Conservation (phyloP, 2,797 vertebrate species). For the Numenius phaeopus region DNA sequence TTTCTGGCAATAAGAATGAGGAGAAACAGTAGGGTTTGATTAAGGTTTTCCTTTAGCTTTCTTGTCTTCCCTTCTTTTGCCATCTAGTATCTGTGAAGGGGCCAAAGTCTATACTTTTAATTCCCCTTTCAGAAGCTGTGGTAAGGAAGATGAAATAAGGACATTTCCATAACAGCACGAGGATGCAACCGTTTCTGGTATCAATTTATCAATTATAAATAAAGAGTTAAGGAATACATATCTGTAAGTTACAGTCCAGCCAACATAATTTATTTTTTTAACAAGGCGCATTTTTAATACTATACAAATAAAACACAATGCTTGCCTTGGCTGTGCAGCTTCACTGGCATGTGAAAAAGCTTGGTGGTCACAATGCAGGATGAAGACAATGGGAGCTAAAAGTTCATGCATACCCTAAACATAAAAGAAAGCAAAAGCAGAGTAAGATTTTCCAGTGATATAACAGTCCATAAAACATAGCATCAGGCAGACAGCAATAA, state of each 20-base stretch:
- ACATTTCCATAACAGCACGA: not conserved
- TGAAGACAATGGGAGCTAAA: conserved; percentile 95
- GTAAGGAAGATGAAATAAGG: not conserved
- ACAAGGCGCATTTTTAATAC: not conserved
- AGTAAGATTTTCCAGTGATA: not conserved
- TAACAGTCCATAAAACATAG: not conserved
- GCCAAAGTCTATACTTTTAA: not conserved
- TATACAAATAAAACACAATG: not conserved
- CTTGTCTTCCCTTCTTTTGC: not conserved
- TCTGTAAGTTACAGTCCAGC: not conserved
- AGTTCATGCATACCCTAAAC: conserved; percentile 97
- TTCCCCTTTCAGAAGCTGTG: not conserved
- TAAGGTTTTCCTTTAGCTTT: not conserved
- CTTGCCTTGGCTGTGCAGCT: conserved; percentile 93
- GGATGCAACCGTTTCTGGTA: not conserved
- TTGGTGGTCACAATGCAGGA: conserved; percentile 97
- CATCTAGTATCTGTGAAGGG: not conserved
- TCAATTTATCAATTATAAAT: not conserved
- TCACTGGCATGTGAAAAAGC: conserved; percentile 97
- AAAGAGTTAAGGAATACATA: not conserved
- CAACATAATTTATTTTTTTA: not conserved
- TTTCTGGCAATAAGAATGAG: not conserved
- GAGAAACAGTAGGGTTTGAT: not conserved
- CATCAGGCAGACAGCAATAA: not conserved
- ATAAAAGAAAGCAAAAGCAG: not conserved